Base-by-base conservation (phyloP, 1,140 invertebrate species). In the Vollenhovia emeryi region DNA sequence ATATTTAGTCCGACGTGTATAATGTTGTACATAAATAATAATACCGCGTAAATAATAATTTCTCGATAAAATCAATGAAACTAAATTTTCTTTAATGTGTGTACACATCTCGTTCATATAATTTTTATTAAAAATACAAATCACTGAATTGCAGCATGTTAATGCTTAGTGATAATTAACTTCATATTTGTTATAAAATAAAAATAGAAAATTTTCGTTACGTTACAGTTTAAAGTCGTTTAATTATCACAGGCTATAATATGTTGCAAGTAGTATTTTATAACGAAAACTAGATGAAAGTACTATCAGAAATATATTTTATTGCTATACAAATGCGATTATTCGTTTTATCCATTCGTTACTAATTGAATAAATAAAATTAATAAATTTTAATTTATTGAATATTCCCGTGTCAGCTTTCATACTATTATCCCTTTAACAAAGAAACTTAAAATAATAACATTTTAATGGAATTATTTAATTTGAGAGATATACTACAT, bases 361-460 rank as follows among this genome's bases (percentile, higher is more conserved):
- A 79, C 43, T 33, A 79, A 68, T 27, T 24, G 27, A 66, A 33
- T 13, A 64, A n/a, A n/a, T 59, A 33, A 76, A 76, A 78, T 48
- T 40, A 33, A 15, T 45, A 33, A 24, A 36, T 21, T 59, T 15
- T 5, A 59, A 6, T 33, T 36, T 60, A 1, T n/a, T n/a, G n/a
- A 36, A 33, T 2, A 48, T 24, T 11, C 30, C 15, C 4, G 1
- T 52, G 18, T 40, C 0, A 78, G 8, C 21, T 66, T 66, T 2
- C 24, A 27, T 78, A 36, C 3, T 36, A 36, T 15, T 30, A 64
- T 78, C 15, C 2, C 18, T 50, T 48, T 78, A 78, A 78, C 30
- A 66, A 79, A 66, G 66, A 60, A 24, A 79, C n/a, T 36, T 33
- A 62, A 62, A 78, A n/a, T n/a, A n/a, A n/a, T n/a, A n/a, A n/a